phyloP scores from a whole-genome alignment of 2,888 invertebrate genomes.

The Phrixothrix hirtus region DNA sequence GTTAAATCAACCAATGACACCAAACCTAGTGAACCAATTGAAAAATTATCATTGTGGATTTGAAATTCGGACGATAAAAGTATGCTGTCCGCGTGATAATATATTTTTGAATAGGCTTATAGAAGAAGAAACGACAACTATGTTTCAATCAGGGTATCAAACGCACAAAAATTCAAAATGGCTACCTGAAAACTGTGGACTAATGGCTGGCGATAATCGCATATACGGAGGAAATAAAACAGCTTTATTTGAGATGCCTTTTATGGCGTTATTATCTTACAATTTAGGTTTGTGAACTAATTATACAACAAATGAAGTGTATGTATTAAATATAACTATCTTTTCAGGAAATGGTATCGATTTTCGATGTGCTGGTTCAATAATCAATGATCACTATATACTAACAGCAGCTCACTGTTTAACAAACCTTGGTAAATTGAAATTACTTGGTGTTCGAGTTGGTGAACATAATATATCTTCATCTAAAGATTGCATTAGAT shows the following conservation, averaged over 20 bases:
- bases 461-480: constrained; percentile 63
- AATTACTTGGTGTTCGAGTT: constrained; percentile 61
- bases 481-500: constrained; percentile 55
- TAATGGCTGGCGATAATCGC: not conserved
- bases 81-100: constrained; percentile 10
- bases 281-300: constrained; percentile 61
- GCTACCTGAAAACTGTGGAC: constrained; percentile 3
- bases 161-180: constrained; percentile 8
- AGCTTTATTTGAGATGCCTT: constrained; percentile 67
- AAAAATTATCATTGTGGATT: constrained; percentile 9
- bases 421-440: constrained; percentile 45
- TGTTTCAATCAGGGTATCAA: no score
- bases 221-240: constrained; percentile 1
- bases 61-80: not conserved
- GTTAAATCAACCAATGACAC: not conserved
- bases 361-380: constrained; percentile 58
- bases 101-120: no score
- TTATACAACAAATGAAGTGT: no score
- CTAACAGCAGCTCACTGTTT: constrained; percentile 66
- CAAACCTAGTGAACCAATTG: not conserved
- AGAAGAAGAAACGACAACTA: no score
- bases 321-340: no score
- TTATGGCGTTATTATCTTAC: constrained; percentile 75
- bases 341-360: no score
- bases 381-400: constrained; percentile 61